phyloP scores from a whole-genome alignment of 2,797 vertebrate genomes.

The Chloroceryle inda region DNA sequence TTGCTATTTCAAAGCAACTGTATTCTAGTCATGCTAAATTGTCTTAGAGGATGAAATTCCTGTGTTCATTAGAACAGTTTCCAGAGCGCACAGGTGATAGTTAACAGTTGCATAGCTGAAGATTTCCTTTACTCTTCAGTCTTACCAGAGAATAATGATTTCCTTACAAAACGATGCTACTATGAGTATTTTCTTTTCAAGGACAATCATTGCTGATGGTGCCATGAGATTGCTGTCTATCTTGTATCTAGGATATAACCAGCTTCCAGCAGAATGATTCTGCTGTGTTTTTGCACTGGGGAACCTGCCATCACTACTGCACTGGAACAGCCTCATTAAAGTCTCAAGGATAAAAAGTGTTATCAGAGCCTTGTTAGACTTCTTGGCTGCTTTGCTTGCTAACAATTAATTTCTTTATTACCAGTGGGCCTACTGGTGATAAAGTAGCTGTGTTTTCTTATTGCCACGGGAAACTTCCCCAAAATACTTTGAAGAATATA shows the following conservation, averaged over 20 bases:
- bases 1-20: too few relatives aligned
- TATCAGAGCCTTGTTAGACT: not conserved
- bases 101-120: too few relatives aligned
- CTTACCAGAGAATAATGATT: not conserved
- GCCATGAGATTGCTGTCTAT: not conserved
- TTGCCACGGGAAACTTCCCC: not conserved
- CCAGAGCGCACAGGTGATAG: too few relatives aligned
- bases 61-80: too few relatives aligned
- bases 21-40: too few relatives aligned
- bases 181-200: not conserved
- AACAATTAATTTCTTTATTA: conserved; percentile 31
- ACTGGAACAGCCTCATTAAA: not conserved
- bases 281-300: not conserved
- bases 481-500: not conserved
- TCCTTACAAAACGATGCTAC: not conserved
- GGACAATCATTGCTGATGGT: not conserved
- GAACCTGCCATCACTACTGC: not conserved
- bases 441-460: not conserved
- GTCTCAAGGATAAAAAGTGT: not conserved
- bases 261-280: not conserved
- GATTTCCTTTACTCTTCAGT: too few relatives aligned
- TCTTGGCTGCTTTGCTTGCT: not conserved
- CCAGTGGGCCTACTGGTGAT: not conserved
- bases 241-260: not conserved
- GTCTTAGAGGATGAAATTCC: too few relatives aligned